phyloP scores from a whole-genome alignment of 2,888 invertebrate species.

The Conistra vaccinii region DNA sequence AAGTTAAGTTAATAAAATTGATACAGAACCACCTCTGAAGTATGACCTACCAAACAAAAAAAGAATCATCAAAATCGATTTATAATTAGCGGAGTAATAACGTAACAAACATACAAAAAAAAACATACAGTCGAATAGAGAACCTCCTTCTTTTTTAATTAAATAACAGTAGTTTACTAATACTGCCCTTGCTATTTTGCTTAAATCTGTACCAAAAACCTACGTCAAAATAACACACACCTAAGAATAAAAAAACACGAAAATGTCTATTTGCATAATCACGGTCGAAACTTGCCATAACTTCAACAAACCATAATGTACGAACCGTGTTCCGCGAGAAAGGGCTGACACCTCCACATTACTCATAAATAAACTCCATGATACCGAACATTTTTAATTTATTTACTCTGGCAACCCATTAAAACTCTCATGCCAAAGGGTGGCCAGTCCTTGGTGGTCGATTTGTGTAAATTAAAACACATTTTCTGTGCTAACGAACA shows the following conservation, averaged over 20 bases:
- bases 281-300: constrained; percentile 55
- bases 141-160: too few relatives aligned
- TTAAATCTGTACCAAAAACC: neutral
- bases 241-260: constrained; percentile 30
- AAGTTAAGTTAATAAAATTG: too few relatives aligned
- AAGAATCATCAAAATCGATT: too few relatives aligned
- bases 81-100: too few relatives aligned
- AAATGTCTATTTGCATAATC: constrained; percentile 56
- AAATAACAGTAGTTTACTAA: neutral
- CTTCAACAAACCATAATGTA: constrained; percentile 54
- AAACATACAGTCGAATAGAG: too few relatives aligned
- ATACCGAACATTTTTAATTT: constrained; percentile 60
- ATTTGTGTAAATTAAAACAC: constrained; percentile 68
- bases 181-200: neutral
- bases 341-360: constrained; percentile 41
- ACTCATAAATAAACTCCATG: constrained; percentile 53
- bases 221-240: constrained; percentile 8
- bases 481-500: constrained; percentile 57
- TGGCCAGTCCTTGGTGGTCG: constrained; percentile 57
- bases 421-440: constrained; percentile 50
- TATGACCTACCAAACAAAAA: too few relatives aligned
- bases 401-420: constrained; percentile 60
- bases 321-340: constrained; percentile 51
- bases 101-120: too few relatives aligned
- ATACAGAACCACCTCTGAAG: too few relatives aligned